phyloP scores from a whole-genome alignment of 2,113 vertebrate genomes.

The Amblyornis subalaris region DNA sequence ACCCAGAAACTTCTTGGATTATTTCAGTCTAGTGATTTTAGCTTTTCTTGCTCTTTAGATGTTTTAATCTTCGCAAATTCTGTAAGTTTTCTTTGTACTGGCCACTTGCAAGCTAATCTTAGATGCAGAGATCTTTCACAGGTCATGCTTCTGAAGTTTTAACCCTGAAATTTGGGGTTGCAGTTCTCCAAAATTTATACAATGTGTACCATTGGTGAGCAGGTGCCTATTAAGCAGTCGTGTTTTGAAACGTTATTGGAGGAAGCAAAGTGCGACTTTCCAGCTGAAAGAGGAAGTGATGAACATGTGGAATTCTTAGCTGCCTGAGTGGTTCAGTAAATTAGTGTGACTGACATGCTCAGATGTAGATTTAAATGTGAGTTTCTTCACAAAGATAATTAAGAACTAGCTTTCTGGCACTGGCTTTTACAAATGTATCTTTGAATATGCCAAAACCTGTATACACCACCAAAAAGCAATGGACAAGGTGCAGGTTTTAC shows the following conservation, averaged over 20 bases:
- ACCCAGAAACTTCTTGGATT: background rate
- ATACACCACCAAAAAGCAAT: background rate
- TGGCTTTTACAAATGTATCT: background rate
- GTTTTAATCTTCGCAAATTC: background rate
- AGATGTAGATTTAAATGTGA: background rate
- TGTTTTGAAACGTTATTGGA: background rate
- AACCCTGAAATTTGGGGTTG: background rate
- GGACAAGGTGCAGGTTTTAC: background rate
- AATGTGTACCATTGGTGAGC: rapidly evolving
- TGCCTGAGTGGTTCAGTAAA: background rate
- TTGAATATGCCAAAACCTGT: background rate
- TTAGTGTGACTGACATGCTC: background rate
- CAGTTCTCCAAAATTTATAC: background rate
- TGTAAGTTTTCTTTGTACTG: background rate
- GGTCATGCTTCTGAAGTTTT: background rate
- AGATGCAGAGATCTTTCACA: background rate
- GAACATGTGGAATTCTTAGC: background rate
- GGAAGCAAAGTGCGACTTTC: background rate
- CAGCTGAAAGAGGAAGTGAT: background rate
- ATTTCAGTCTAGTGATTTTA: background rate
- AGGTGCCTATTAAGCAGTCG: background rate
- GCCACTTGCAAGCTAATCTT: background rate
- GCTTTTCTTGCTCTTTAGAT: background rate
- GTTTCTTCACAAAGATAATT: background rate
- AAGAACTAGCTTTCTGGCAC: background rate